Evolutionary conservation across 2,888 invertebrate species (phyloP), one percentile per base, ranked within the genome.

Genomic region (Sphecodes monilicornis): DNA sequence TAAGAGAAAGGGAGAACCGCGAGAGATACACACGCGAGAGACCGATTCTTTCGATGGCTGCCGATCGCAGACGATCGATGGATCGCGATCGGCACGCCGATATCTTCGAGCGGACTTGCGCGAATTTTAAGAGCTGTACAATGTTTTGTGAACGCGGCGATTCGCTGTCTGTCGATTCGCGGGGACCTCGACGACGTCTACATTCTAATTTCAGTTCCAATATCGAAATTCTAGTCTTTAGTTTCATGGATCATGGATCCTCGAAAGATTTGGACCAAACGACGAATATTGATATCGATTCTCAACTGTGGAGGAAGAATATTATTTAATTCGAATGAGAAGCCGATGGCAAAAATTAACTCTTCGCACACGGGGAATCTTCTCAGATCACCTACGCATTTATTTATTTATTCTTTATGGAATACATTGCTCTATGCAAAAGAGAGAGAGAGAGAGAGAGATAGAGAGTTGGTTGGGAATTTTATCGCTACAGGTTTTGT

Each of bases 51-150:
- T 90, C 91, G 88, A 88, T 86, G 88, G 93, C 92, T 92, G 93
- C 91, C 92, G 92, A 90, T 91, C 89, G 88, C 85, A 87, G 73
- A 82, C 86, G 64, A 32, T 64, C 64, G 32, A 32, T 57, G 57
- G 26, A 26, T 57, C 57, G 26, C 57, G 57, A 13, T 50, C 22
- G 54, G 54, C 57, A 4, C 18, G 18, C 64, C 60, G 32, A 88
- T 69, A 86, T 79, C 88, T 88, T 88, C 89, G 90, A 92, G 86
- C 90, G 90, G 87, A 91, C 86, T 92, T 90, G 92, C 91, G 91
- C 91, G 92, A 94, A 92, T 91, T 93, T 93, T 90, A 29, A 29
- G 64, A 64, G 8, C 64, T 29, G 64, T 32, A 32, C 64, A 54
- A 36, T n/a, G 54, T 73, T 57, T 36, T 57, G 73, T 57, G 73